Evolutionary conservation across 1,140 invertebrate genomes (phyloP), one percentile per base, ranked within the genome.

Genomic region (Macrotrachela quadricornifera): DNA sequence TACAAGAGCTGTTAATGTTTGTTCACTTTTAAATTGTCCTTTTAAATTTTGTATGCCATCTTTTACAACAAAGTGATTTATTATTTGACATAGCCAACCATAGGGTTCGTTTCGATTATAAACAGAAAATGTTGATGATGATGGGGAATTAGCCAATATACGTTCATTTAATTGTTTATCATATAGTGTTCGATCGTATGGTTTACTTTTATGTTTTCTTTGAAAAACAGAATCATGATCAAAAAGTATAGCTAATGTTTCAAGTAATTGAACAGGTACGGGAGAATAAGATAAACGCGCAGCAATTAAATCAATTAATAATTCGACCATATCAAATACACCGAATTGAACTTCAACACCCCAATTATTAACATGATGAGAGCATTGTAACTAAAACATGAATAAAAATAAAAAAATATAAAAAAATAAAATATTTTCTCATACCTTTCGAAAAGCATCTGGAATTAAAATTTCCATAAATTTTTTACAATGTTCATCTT

Each of bases 311-410:
- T 74, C 72, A 40, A 74, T 60, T 40, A 75, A 62, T 30, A 75
- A 57, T 37, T 69, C 64, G 18, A 71, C 59, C 74, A 76, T 75
- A 53, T 67, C 66, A 54, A 66, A 69, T 44, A 75, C 72, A 1
- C 74, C 74, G 58, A 74, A 70, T 56, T 75, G 74, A 36, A 75
- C 71, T 55, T 75, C 74, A 50, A 62, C 59, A 40, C 63, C 65
- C 74, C 74, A 75, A 51, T 68, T 61, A 48, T 69, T 62, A 2
- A 75, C 73, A 42, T 73, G 73, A 55, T 57, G 60, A 49, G 70
- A 68, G 11, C 63, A 70, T 51, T 74, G 58, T 44, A 75, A 59
- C 65, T 71, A 44, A 6, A 61, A 30, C n/a, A n/a, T n/a, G n/a
- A n/a, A n/a, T n/a, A 30, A 30, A 30, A 30, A 30, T 4, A 30